Evolutionary conservation across 35 echinoderm and acorn worm genomes (phyloP).

Genomic region (Heliocidaris erythrogramma): DNA sequence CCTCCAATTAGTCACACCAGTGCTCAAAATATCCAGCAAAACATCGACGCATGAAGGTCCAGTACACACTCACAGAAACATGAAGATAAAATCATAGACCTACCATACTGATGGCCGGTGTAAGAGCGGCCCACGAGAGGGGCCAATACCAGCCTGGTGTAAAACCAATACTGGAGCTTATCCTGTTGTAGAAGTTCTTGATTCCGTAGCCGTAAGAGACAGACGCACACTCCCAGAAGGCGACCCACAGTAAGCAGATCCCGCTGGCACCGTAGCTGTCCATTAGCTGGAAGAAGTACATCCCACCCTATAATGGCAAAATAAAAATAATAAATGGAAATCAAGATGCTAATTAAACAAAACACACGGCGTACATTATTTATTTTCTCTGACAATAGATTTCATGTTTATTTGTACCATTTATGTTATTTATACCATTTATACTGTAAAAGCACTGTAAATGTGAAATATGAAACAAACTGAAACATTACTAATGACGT

Average conservation of each 20-base stretch:
- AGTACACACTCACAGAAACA: neutral
- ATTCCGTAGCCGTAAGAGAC: slow-evolving; percentile 90
- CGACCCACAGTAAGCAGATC: slow-evolving; percentile 89
- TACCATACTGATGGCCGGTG: slow-evolving; percentile 73
- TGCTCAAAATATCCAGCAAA: too few species aligned
- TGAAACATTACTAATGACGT: neutral
- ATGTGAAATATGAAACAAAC: too few species aligned
- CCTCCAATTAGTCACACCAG: too few species aligned
- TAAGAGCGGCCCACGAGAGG: slow-evolving; percentile 71
- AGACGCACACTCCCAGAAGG: slow-evolving; percentile 83
- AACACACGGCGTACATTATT: too few species aligned
- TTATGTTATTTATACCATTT: too few species aligned
- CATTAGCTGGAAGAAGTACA: slow-evolving; percentile 97
- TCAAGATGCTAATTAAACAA: neutral
- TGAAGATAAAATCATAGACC: slow-evolving; percentile 23
- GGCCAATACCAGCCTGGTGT: slow-evolving; percentile 89
- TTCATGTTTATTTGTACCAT: too few species aligned
- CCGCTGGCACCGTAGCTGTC: slow-evolving; percentile 86
- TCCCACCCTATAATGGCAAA: slow-evolving; percentile 77
- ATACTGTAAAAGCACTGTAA: too few species aligned
- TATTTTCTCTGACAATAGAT: too few species aligned
- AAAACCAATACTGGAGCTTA: slow-evolving; percentile 76
- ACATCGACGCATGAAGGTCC: too few species aligned
- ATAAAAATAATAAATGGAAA: neutral
- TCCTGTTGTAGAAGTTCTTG: slow-evolving; percentile 71